These are phyloP conservation scores for Dallia pectoralis DNA, from an alignment of 2,797 vertebrate genomes.

Conservation along the genomic window DNA sequence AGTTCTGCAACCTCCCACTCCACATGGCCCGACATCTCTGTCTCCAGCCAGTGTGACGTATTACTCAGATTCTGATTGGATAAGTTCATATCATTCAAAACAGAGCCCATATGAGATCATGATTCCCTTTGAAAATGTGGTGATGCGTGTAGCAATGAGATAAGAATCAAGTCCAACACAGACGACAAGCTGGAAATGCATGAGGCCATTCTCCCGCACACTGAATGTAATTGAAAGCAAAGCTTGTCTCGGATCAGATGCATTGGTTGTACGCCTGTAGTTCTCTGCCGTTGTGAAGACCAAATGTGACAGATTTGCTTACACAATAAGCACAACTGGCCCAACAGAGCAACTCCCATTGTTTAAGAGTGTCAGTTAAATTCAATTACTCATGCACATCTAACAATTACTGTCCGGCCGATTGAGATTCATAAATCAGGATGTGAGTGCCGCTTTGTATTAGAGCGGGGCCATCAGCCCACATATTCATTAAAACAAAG, in stretches of 20 bases:
- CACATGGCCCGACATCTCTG: background rate
- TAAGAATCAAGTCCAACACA: conserved; percentile 3
- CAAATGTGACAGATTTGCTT: conserved; percentile 57
- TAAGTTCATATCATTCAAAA: conserved; percentile 23
- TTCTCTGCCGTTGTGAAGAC: conserved; percentile 40
- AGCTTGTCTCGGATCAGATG: conserved; percentile 42
- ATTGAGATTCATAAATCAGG: conserved; percentile 54
- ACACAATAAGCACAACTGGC: conserved; percentile 59
- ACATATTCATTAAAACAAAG: conserved; percentile 32
- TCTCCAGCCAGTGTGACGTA: conserved; percentile 29
- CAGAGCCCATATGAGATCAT: conserved; percentile 29
- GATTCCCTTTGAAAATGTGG: conserved; percentile 16
- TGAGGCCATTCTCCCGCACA: conserved; percentile 7
- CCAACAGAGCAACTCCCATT: conserved; percentile 60
- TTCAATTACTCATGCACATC: conserved; percentile 61
- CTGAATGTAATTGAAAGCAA: conserved; percentile 15
- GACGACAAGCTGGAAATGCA: conserved; percentile 11
- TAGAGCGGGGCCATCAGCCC: conserved; percentile 31
- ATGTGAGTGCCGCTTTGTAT: conserved; percentile 44
- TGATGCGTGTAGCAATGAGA: conserved; percentile 22
- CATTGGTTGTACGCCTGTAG: conserved; percentile 36
- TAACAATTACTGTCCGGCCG: conserved; percentile 56
- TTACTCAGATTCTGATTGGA: conserved; percentile 26
- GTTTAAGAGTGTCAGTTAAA: conserved; percentile 53
- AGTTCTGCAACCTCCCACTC: background rate